These are phyloP conservation scores for Anolis carolinensis DNA, from an alignment of 2,113 vertebrate species.

Conservation along the genomic window DNA sequence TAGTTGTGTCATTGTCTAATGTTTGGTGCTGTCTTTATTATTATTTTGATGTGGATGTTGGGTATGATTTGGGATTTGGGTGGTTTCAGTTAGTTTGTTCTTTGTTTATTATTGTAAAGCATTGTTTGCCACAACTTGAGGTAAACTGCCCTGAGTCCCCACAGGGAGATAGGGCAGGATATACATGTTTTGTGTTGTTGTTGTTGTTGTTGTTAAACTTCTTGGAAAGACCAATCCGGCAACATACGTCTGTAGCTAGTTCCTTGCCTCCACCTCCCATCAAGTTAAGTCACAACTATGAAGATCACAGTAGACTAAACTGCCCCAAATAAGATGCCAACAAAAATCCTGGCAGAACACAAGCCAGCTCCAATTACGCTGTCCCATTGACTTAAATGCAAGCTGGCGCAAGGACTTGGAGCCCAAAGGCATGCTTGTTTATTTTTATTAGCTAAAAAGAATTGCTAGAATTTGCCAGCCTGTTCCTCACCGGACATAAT, in stretches of 20 bases:
- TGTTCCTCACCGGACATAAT: neutral
- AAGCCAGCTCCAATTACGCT: slow-evolving; percentile 28
- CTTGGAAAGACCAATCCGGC: neutral
- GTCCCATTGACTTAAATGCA: slow-evolving; percentile 43
- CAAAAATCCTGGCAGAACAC: neutral
- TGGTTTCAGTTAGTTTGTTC: no score
- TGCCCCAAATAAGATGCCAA: slow-evolving; percentile 17
- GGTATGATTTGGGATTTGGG: no score
- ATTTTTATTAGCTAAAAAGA: slow-evolving; percentile 52
- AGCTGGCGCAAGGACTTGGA: slow-evolving; percentile 29
- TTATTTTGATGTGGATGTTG: no score
- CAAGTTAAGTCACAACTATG: slow-evolving; percentile 36
- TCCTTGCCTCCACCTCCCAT: neutral
- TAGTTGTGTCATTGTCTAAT: no score
- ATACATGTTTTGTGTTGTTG: no score
- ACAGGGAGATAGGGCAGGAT: no score
- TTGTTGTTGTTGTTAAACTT: neutral
- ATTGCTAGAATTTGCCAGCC: slow-evolving; percentile 40
- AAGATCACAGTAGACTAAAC: slow-evolving; percentile 4
- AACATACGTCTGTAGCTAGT: neutral
- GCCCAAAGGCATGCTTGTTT: slow-evolving; percentile 44
- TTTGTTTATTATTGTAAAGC: no score
- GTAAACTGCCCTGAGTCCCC: no score
- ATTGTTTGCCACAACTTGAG: no score
- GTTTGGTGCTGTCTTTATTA: no score